phyloP scores from a whole-genome alignment of 2,797 vertebrate species.

The Apodemus agrarius region DNA sequence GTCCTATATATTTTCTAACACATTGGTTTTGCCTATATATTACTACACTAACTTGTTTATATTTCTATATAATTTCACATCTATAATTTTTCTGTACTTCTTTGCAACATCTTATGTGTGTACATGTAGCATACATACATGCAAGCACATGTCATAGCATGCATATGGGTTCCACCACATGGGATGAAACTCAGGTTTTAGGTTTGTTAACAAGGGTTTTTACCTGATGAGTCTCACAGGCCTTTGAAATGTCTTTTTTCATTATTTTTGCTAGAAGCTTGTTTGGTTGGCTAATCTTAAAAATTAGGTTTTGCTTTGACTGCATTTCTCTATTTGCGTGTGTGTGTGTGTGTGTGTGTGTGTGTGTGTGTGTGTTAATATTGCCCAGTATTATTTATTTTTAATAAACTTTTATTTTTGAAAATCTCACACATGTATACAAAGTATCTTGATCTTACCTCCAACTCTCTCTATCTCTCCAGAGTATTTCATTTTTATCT shows the following conservation, averaged over 20 bases:
- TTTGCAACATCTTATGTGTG: neutral
- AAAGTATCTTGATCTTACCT: neutral
- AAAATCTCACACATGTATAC: neutral
- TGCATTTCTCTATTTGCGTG: neutral
- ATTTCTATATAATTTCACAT: neutral
- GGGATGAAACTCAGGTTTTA: no score
- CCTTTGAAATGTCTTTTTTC: neutral
- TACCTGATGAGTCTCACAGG: no score
- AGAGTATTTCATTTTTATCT: neutral
- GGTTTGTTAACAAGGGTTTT: neutral
- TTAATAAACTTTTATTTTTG: neutral
- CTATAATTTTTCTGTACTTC: constrained; percentile 45
- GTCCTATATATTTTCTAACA: neutral
- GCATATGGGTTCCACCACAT: neutral
- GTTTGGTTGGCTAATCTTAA: constrained; percentile 14
- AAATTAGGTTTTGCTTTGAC: neutral
- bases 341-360: no score
- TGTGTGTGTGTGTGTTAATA: no score
- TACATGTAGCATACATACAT: neutral
- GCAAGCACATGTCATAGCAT: neutral
- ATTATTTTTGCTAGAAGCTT: constrained; percentile 32
- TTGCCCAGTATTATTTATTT: neutral
- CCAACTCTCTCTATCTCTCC: neutral
- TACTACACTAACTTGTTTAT: neutral
- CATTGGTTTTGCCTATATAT: constrained; percentile 13